phyloP scores from a whole-genome alignment of 2,888 invertebrate genomes.

The Drosophila histrio region DNA sequence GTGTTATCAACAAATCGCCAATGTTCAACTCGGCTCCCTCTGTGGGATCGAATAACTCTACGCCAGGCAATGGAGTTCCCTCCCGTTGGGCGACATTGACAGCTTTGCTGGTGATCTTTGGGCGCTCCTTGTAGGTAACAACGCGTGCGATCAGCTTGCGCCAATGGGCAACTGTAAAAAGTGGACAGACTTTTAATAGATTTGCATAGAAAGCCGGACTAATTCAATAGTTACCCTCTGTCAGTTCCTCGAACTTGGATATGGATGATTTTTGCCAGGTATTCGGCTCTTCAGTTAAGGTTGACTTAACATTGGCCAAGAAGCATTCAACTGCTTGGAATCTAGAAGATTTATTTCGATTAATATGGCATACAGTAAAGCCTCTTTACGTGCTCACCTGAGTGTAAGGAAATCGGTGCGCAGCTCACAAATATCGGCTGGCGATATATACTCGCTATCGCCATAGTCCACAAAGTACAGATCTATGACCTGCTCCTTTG shows the following conservation, averaged over 20 bases:
- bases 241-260: slow-evolving; percentile 88
- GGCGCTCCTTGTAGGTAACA: slow-evolving; percentile 88
- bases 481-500: slow-evolving; percentile 87
- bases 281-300: slow-evolving; percentile 83
- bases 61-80: slow-evolving; percentile 90
- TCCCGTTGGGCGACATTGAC: slow-evolving; percentile 84
- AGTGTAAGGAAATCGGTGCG: slow-evolving; percentile 87
- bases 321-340: slow-evolving; percentile 94
- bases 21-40: slow-evolving; percentile 84
- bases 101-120: slow-evolving; percentile 73
- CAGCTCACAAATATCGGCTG: slow-evolving; percentile 89
- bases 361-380: background rate
- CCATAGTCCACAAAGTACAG: slow-evolving; percentile 95
- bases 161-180: slow-evolving; percentile 89
- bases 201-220: too few species aligned
- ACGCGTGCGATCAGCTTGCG: slow-evolving; percentile 91
- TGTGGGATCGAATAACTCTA: slow-evolving; percentile 89
- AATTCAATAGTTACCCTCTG: slow-evolving; percentile 85
- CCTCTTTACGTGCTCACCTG: slow-evolving; percentile 65
- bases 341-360: slow-evolving; percentile 50
- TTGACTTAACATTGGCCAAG: slow-evolving; percentile 89
- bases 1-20: slow-evolving; percentile 79
- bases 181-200: background rate
- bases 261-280: slow-evolving; percentile 88
- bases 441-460: slow-evolving; percentile 89